Evolutionary conservation across 2,888 invertebrate species (phyloP).

Genomic region (Eupithecia vulgata): DNA sequence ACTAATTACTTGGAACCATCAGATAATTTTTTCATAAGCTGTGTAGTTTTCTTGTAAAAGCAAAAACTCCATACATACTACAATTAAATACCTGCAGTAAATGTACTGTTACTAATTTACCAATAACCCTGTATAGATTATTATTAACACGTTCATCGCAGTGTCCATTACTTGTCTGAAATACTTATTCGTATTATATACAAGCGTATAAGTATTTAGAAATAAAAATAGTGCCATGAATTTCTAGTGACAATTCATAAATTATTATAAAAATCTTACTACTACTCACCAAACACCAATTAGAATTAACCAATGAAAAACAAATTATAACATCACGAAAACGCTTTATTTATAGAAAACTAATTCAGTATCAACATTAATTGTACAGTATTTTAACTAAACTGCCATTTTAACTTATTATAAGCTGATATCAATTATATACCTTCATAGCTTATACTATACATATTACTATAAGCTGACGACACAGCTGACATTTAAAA

Average conservation of each 20-base stretch:
- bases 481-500: slow-evolving; percentile 2
- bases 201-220: neutral
- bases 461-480: slow-evolving; percentile 1
- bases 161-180: neutral
- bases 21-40: too few species aligned
- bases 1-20: too few species aligned
- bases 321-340: neutral
- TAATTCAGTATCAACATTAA: slow-evolving; percentile 25
- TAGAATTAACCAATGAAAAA: slow-evolving; percentile 8
- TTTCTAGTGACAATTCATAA: slow-evolving; percentile 5
- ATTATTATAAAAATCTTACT: neutral
- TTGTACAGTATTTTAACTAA: slow-evolving; percentile 45
- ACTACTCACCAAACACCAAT: neutral
- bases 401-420: slow-evolving; percentile 54
- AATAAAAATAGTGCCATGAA: slow-evolving; percentile 12
- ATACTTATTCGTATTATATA: neutral
- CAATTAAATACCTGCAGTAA: too few species aligned
- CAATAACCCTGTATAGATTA: too few species aligned
- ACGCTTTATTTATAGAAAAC: slow-evolving; percentile 2
- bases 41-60: too few species aligned
- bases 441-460: too few species aligned
- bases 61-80: too few species aligned
- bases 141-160: neutral
- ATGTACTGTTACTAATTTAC: too few species aligned
- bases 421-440: too few species aligned